Percentiles rank a stretch among this genome's conserved stretches.
These are phyloP conservation scores for Agapornis canus DNA, from an alignment of 2,797 vertebrate genomes.

Conservation along the genomic window DNA sequence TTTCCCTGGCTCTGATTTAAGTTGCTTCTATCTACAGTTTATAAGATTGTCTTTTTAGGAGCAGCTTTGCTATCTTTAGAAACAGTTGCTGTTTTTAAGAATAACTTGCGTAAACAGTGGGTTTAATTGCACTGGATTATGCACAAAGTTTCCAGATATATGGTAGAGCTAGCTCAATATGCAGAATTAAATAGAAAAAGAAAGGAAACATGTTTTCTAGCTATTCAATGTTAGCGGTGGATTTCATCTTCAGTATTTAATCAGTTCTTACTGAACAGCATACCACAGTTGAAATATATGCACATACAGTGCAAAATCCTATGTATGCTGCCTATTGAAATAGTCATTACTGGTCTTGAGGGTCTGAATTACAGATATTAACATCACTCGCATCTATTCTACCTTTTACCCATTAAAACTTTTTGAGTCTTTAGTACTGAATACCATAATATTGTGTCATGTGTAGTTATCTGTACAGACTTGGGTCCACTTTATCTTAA, in stretches of 20 bases:
- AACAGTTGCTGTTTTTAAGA: not conserved
- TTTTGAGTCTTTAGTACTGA: not conserved
- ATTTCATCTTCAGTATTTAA: not conserved
- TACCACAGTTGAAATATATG: not conserved
- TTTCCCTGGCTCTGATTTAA: not conserved
- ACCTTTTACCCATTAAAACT: not conserved
- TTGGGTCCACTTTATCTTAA: not conserved
- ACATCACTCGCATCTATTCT: not conserved
- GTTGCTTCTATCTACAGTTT: not conserved
- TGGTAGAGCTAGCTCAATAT: not conserved
- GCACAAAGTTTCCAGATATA: not conserved
- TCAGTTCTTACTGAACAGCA: not conserved
- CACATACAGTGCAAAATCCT: not conserved
- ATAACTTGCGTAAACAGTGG: not conserved
- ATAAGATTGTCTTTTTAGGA: not conserved
- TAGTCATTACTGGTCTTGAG: not conserved
- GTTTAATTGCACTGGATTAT: constrained; percentile 21
- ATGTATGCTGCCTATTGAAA: not conserved
- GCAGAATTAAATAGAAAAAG: not conserved
- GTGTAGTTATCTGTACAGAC: not conserved
- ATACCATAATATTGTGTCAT: not conserved
- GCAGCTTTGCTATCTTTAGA: constrained; percentile 6
- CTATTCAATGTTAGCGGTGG: not conserved
- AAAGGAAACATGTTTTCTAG: not conserved
- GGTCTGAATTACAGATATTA: not conserved